Conservation (phyloP, 53 echinoderm and acorn worm species). For the Arbacia lixula region DNA sequence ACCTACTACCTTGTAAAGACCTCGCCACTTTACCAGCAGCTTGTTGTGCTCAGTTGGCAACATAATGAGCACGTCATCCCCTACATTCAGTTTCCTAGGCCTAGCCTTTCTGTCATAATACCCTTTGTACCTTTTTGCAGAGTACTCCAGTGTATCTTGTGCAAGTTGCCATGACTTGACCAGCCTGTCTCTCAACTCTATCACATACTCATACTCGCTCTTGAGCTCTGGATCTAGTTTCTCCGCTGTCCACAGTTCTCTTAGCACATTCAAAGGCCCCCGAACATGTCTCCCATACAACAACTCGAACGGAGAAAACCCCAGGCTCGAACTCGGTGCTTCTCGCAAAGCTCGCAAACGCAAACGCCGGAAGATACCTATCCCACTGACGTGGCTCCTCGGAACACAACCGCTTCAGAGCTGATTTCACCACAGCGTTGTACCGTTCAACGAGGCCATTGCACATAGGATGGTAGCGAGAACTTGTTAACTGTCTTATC, state of each 20-base stretch:
- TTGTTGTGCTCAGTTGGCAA: conserved; percentile 67
- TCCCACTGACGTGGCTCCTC: conserved; percentile 75
- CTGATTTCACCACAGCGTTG: conserved; percentile 72
- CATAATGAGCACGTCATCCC: conserved; percentile 60
- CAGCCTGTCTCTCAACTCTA: conserved; percentile 28
- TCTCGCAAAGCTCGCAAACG: conserved; percentile 82
- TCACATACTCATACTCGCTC: conserved; percentile 35
- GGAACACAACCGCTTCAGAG: conserved; percentile 62
- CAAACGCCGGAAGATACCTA: conserved; percentile 61
- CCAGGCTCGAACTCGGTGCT: conserved; percentile 63
- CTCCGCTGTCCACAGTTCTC: conserved; percentile 37
- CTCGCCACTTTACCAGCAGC: conserved; percentile 63
- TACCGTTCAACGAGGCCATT: conserved; percentile 72
- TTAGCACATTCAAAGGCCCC: conserved; percentile 21
- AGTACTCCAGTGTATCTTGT: conserved; percentile 13
- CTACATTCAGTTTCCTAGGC: conserved; percentile 56
- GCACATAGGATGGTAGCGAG: conserved; percentile 79
- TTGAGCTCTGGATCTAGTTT: conserved; percentile 30
- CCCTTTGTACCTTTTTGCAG: conserved; percentile 41
- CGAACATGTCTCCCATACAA: conserved; percentile 65
- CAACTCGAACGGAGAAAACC: conserved; percentile 76
- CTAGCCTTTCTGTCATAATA: conserved; percentile 64
- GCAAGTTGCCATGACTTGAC: conserved; percentile 22
- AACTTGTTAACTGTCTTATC: conserved; percentile 62
- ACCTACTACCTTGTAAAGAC: conserved; percentile 53